Evolutionary conservation across 1,140 invertebrate species (phyloP).

Genomic region (Drosophila ercepeae): DNA sequence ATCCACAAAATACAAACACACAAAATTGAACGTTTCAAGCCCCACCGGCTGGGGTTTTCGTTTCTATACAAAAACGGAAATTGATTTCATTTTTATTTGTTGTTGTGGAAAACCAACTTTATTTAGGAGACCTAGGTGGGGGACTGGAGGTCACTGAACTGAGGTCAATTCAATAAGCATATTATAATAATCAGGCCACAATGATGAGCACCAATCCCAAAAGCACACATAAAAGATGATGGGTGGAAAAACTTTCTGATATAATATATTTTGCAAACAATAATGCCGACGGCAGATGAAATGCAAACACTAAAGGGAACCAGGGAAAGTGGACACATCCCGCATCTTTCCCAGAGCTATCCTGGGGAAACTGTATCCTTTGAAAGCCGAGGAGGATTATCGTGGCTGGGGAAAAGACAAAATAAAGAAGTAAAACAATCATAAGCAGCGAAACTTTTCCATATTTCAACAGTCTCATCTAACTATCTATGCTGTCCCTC

Average conservation of each 20-base stretch:
- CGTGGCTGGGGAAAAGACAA: not conserved
- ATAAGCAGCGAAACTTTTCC: constrained; percentile 63
- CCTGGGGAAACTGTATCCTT: constrained; percentile 44
- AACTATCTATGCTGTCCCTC: constrained; percentile 10
- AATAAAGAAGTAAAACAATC: constrained; percentile 68
- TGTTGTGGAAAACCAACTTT: constrained; percentile 64
- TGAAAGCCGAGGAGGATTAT: constrained; percentile 45
- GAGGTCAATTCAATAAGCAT: constrained; percentile 63
- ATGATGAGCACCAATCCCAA: constrained; percentile 72
- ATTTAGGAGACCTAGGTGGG: constrained; percentile 32
- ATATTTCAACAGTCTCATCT: constrained; percentile 38
- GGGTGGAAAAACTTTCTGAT: constrained; percentile 68
- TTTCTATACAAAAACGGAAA: constrained; percentile 60
- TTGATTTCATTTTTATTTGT: constrained; percentile 76
- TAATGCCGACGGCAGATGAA: constrained; percentile 70
- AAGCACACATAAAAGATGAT: constrained; percentile 51
- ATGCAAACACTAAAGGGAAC: constrained; percentile 44
- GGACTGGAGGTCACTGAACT: constrained; percentile 53
- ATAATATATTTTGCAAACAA: constrained; percentile 78
- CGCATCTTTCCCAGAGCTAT: constrained; percentile 20
- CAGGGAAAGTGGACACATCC: constrained; percentile 31
- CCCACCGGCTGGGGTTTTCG: not conserved
- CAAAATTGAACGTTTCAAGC: constrained; percentile 21
- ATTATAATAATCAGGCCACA: constrained; percentile 70
- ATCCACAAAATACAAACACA: constrained; percentile 37